phyloP scores from a whole-genome alignment of 2,888 invertebrate species.

The Meteorus colon region DNA sequence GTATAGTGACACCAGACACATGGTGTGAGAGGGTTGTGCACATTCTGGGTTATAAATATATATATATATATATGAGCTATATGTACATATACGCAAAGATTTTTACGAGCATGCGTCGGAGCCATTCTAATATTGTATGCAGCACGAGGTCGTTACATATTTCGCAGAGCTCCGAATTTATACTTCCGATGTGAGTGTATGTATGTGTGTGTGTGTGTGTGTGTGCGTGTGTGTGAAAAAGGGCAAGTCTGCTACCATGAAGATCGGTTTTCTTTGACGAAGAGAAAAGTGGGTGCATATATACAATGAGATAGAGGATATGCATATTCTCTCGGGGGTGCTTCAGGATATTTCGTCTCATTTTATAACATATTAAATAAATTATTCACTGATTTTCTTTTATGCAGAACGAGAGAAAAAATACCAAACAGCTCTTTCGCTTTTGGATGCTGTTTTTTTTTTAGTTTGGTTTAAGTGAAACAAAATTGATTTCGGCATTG shows the following conservation, averaged over 20 bases:
- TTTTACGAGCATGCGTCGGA: background rate
- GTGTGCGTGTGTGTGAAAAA: background rate
- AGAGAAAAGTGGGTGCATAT: conserved; percentile 27
- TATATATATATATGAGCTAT: background rate
- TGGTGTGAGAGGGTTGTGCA: background rate
- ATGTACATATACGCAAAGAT: background rate
- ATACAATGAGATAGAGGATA: background rate
- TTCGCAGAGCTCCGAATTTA: conserved; percentile 17
- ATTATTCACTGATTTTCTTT: background rate
- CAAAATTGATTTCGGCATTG: background rate
- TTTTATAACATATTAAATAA: conserved; percentile 6
- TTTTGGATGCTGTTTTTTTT: background rate
- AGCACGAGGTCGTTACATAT: conserved; percentile 10
- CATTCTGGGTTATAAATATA: background rate
- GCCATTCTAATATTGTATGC: conserved; percentile 9
- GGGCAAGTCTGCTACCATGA: background rate
- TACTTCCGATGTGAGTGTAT: background rate
- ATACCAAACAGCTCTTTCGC: background rate
- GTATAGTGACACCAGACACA: background rate
- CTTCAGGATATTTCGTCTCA: background rate
- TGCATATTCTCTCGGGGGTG: background rate
- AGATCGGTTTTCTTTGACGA: conserved; percentile 29
- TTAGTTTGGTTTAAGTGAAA: background rate
- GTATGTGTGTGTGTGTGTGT: background rate
- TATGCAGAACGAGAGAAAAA: background rate